Evolutionary conservation across 1,140 invertebrate species (phyloP), one percentile per base, ranked within the genome.

Genomic region (Agrypnia vestita): DNA sequence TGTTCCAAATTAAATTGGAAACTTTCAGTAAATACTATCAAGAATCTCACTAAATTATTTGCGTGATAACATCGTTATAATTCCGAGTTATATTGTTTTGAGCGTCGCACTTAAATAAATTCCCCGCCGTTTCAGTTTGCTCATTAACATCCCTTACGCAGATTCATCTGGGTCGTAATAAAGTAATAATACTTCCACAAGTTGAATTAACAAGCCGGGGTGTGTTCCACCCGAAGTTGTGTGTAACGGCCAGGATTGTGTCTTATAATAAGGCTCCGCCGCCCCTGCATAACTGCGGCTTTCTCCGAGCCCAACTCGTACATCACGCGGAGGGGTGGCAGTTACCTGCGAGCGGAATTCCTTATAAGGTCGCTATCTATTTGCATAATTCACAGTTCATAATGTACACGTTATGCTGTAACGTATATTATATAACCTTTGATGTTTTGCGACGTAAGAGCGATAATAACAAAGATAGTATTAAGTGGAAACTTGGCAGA

Each of bases 161-260:
- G 17, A 59, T 19, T 21, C 55, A 59, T 59, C 55, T 21, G n/a
- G 17, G 55, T 11, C 15, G 55, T 59, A 59, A 59, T 59, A 59
- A 59, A 59, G 55, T 59, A 59, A 59, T 59, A 21, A 19, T 59
- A 59, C 17, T 59, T 59, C 55, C 55, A 59, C 17, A 59, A 59
- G 13, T 59, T 59, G 17, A 59, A 59, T 59, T 59, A 59, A 59
- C 55, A 59, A 59, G 15, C 55, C 8, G 8, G 55, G 15, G 55
- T 59, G 21, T 59, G 17, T 59, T 21, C 21, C 55, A 59, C 12
- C n/a, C 21, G 21, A 59, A 59, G 55, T 21, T 59, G 15, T 15
- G 9, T 21, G 15, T 59, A 59, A 59, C 15, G 55, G 55, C 21
- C 55, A 21, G 15, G 55, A 59, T 59, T 59, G 13, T 19, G 55